Conservation (phyloP, 1,140 invertebrate species). For the Pectinophora gossypiella region DNA sequence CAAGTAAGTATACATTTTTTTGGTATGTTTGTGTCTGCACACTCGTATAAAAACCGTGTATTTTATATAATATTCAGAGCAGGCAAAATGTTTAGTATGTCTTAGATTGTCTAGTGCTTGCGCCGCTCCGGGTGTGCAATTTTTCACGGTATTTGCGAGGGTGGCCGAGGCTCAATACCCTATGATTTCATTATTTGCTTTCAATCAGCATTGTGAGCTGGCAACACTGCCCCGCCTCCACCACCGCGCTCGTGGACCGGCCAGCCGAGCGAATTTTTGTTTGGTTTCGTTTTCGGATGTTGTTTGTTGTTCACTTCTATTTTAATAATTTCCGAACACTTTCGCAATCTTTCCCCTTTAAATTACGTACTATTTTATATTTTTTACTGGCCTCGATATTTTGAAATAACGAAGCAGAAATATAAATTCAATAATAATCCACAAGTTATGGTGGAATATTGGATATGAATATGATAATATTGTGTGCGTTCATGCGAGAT, state of each 20-base stretch:
- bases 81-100: no score
- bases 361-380: no score
- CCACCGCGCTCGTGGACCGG: slow-evolving; percentile 19
- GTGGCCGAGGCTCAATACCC: slow-evolving; percentile 44
- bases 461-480: not conserved
- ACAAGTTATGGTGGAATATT: no score
- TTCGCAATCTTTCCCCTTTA: no score
- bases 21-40: not conserved
- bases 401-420: no score
- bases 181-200: slow-evolving; percentile 75
- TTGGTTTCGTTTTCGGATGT: slow-evolving; percentile 69
- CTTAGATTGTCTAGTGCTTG: slow-evolving; percentile 42
- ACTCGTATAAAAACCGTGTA: not conserved
- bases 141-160: slow-evolving; percentile 67
- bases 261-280: slow-evolving; percentile 55
- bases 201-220: slow-evolving; percentile 72
- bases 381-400: no score
- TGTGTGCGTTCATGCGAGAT: not conserved
- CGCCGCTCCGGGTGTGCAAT: slow-evolving; percentile 36
- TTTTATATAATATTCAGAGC: no score
- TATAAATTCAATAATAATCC: no score
- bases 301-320: slow-evolving; percentile 59
- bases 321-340: slow-evolving; percentile 20
- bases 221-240: slow-evolving; percentile 17
- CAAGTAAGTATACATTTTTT: no score